These are phyloP conservation scores for Microdon myrmicae DNA, from an alignment of 2,888 invertebrate genomes.

Conservation along the genomic window DNA sequence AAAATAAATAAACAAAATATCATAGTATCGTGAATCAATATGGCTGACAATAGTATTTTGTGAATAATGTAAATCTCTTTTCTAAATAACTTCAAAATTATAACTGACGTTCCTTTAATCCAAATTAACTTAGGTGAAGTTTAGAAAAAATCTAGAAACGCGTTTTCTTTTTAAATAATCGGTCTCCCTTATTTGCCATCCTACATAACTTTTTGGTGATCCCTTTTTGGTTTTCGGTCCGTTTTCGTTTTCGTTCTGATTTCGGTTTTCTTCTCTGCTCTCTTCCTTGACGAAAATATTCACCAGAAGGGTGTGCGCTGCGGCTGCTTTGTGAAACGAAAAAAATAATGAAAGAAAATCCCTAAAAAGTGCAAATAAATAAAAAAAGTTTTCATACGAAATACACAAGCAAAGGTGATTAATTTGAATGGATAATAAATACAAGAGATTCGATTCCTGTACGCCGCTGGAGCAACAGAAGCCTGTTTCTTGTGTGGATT, in stretches of 20 bases:
- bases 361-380: constrained; percentile 27
- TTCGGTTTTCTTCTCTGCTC: constrained; percentile 19
- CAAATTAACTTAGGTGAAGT: too few relatives aligned
- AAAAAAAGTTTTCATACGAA: constrained; percentile 30
- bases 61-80: too few relatives aligned
- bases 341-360: constrained; percentile 24
- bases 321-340: constrained; percentile 51
- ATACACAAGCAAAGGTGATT: constrained; percentile 9
- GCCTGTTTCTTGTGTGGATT: too few relatives aligned
- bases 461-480: neutral
- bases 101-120: too few relatives aligned
- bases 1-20: too few relatives aligned
- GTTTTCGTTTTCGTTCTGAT: constrained; percentile 16
- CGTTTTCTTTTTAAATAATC: too few relatives aligned
- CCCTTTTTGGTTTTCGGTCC: constrained; percentile 34
- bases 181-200: constrained; percentile 37
- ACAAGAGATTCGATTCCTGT: constrained; percentile 1
- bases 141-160: neutral
- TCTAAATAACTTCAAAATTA: too few relatives aligned
- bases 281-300: constrained; percentile 45
- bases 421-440: neutral
- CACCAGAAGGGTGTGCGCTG: constrained; percentile 48
- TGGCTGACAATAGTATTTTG: too few relatives aligned
- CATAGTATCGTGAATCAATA: too few relatives aligned
- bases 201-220: constrained; percentile 45